Evolutionary conservation across 2,797 vertebrate genomes (phyloP), one percentile per base, ranked within the genome.

Genomic region (Xerus rutilus): DNA sequence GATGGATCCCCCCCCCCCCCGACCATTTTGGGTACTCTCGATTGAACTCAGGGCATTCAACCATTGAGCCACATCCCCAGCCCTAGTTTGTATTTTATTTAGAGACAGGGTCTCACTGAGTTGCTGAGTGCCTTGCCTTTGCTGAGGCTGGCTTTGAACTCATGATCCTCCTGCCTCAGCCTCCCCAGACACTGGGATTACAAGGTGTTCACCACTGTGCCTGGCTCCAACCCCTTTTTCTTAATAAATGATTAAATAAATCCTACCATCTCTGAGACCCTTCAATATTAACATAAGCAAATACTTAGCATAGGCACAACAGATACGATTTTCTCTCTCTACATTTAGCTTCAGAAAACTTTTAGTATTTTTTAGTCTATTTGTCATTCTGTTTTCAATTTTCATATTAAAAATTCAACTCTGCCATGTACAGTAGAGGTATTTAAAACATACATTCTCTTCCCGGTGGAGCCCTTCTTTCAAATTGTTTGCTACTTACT

Each of bases 321-420:
- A 59, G 54, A 25, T 86, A 70, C 28, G 72, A 85, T 67, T 30
- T 83, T 52, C 86, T 32, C 7, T 93, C 39, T 49, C 72, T 21
- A 73, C 21, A 72, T 72, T 83, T 45, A 64, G 67, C 76, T 85
- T 79, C 52, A 94, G 45, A 95, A 92, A 85, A 91, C 85, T 84
- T 83, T 52, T 43, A 57, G 67, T 65, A 45, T 8, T 43, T n/a
- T 86, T 45, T 91, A 84, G 23, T 92, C 54, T 87, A 73, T 35
- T 57, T 47, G 14, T 67, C 20, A 72, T 64, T 70, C 30, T 69
- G 35, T 7, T 78, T 57, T 86, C 45, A 64, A 65, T 86, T 83
- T 97, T 62, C 69, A 65, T 70, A 88, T 47, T 35, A 91, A 88
- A 95, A 93, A 92, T 78, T 86, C 65, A 74, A 14, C 21, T 70